phyloP scores from a whole-genome alignment of 2,888 invertebrate species.

The Heliconius erato region DNA sequence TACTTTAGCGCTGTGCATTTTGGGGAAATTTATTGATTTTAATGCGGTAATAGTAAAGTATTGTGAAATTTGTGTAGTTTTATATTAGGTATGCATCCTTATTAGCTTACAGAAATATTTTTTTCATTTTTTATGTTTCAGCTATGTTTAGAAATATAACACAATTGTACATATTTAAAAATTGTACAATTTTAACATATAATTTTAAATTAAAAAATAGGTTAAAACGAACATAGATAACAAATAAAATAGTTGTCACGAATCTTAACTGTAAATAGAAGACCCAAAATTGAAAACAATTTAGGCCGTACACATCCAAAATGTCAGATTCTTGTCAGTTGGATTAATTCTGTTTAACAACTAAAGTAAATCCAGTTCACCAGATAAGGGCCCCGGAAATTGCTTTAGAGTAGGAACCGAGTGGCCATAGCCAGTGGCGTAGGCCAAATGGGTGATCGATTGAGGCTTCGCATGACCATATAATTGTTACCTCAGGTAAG shows the following conservation, averaged over 20 bases:
- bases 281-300: conserved; percentile 42
- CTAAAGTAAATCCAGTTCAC: conserved; percentile 73
- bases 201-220: no score
- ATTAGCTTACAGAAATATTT: no score
- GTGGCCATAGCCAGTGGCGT: conserved; percentile 74
- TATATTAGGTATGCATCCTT: no score
- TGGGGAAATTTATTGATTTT: neutral
- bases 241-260: conserved; percentile 7
- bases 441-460: conserved; percentile 83
- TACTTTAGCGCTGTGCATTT: conserved; percentile 26
- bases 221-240: no score
- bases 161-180: no score
- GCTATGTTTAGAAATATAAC: no score
- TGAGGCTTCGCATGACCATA: conserved; percentile 80
- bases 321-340: conserved; percentile 67
- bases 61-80: no score
- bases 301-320: conserved; percentile 51
- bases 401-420: conserved; percentile 80
- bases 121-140: no score
- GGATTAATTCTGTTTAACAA: conserved; percentile 84
- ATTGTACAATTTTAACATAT: no score
- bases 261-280: neutral
- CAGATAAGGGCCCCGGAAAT: conserved; percentile 83
- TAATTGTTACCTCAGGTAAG: conserved; percentile 82
- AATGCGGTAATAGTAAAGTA: no score